These are phyloP conservation scores for Morus bassanus DNA, from an alignment of 2,797 vertebrate genomes.

Conservation along the genomic window DNA sequence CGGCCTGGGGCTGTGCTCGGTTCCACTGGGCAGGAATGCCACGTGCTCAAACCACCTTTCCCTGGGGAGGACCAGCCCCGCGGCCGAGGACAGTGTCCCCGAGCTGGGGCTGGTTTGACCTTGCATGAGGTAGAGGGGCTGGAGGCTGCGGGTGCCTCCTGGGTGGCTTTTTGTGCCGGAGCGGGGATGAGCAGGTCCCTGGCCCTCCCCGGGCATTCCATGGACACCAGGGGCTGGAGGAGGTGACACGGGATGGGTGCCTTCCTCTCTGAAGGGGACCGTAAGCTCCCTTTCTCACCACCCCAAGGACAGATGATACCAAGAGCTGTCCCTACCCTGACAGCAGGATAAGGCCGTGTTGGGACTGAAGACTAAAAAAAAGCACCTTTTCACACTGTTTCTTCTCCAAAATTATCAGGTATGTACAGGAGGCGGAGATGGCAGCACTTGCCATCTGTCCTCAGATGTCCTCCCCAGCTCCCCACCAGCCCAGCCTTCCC, in stretches of 20 bases:
- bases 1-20: neutral
- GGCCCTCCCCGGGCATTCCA: neutral
- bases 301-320: neutral
- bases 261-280: neutral
- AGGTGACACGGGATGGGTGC: neutral
- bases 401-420: neutral
- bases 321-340: neutral
- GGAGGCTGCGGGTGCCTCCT: neutral
- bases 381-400: neutral
- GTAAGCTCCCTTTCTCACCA: neutral
- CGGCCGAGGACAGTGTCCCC: neutral
- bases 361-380: neutral
- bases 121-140: accelerated
- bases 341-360: neutral
- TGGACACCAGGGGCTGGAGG: neutral
- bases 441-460: neutral
- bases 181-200: neutral
- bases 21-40: neutral
- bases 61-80: neutral
- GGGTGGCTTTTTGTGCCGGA: neutral
- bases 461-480: neutral
- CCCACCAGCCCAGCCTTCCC: neutral
- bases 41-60: neutral
- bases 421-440: neutral
- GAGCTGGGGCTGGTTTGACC: neutral